Evolutionary conservation across 2,113 vertebrate genomes (phyloP).

Genomic region (Megaceryle maxima): DNA sequence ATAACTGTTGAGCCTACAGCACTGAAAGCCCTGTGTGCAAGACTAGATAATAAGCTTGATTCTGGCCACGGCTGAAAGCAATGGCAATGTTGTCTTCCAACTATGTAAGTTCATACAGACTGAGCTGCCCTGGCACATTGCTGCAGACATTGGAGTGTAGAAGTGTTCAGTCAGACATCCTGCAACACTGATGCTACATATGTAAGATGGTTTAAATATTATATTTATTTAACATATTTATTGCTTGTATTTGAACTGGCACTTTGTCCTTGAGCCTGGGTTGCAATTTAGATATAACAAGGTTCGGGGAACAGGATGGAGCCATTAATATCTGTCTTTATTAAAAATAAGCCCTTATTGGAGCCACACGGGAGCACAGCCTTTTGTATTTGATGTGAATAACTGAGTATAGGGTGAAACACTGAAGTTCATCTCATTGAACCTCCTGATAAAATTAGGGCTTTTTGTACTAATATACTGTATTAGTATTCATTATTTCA

Average conservation of each 20-base stretch:
- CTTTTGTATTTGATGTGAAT: background rate
- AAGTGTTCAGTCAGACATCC: background rate
- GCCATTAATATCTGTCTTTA: background rate
- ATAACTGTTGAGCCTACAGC: background rate
- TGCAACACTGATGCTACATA: background rate
- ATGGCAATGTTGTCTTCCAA: background rate
- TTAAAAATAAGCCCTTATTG: background rate
- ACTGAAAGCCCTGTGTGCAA: background rate
- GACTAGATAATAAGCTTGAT: background rate
- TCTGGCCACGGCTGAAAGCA: background rate
- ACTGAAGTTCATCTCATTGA: background rate
- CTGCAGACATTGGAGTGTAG: accelerated
- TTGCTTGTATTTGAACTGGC: background rate
- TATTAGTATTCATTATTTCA: background rate
- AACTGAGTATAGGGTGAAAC: background rate
- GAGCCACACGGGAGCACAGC: background rate
- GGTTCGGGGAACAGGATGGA: background rate
- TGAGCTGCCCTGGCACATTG: background rate
- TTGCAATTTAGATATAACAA: background rate
- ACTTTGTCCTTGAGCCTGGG: background rate
- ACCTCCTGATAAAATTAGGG: background rate
- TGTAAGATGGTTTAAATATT: background rate
- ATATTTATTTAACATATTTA: background rate
- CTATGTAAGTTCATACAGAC: background rate
- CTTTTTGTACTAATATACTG: background rate